Percentiles rank a stretch among this genome's conserved stretches.
Evolutionary conservation across 2,113 vertebrate genomes (phyloP).

Genomic region (Oenanthe oenanthe): DNA sequence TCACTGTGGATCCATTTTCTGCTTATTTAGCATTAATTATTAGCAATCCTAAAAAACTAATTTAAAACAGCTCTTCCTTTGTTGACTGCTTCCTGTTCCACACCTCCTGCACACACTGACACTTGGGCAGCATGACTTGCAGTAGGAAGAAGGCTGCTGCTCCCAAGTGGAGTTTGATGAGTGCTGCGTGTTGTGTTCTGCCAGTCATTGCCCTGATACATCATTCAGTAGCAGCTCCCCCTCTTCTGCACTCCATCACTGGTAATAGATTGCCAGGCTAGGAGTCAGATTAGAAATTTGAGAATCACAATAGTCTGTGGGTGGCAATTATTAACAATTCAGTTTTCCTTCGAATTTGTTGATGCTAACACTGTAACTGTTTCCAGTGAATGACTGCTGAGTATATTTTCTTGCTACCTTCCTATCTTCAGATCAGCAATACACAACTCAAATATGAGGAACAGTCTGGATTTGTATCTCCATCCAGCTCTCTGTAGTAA

Average conservation of each 20-base stretch:
- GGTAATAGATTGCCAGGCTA: not conserved
- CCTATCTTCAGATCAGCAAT: not conserved
- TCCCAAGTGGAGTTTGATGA: constrained; percentile 26
- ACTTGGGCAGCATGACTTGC: not conserved
- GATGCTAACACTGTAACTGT: not conserved
- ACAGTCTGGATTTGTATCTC: not conserved
- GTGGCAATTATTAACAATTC: not conserved
- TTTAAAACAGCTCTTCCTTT: not conserved
- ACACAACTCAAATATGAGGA: not conserved
- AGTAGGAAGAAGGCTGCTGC: constrained; percentile 33
- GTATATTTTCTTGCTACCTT: not conserved
- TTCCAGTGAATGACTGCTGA: not conserved
- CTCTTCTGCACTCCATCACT: not conserved
- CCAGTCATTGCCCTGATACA: not conserved
- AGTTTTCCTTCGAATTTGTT: not conserved
- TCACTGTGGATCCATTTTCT: not conserved
- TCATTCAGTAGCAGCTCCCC: not conserved
- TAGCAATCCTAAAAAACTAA: not conserved
- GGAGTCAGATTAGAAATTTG: not conserved
- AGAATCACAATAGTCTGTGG: not conserved
- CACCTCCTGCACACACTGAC: not conserved
- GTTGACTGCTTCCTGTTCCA: not conserved
- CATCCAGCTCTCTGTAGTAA: not conserved
- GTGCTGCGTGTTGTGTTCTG: not conserved
- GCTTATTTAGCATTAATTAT: not conserved